Conservation (phyloP, 2,113 vertebrate species). For the Rafetus swinhoei region DNA sequence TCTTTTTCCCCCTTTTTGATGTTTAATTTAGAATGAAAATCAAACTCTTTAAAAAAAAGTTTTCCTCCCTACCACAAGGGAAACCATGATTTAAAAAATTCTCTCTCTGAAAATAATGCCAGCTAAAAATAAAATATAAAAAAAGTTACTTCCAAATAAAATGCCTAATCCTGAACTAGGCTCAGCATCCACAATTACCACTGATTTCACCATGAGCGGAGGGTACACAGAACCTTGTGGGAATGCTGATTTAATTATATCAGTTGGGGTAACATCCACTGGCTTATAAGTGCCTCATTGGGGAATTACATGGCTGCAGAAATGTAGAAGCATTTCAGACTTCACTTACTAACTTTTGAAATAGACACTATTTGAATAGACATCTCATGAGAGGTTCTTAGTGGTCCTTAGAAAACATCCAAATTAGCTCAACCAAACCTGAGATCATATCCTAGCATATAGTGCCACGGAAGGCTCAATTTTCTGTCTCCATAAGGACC, state of each 20-base stretch:
- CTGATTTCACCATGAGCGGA: constrained; percentile 24
- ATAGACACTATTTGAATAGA: background rate
- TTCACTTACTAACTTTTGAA: background rate
- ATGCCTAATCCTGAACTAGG: background rate
- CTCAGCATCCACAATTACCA: background rate
- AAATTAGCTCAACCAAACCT: background rate
- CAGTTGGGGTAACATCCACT: background rate
- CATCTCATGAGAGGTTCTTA: background rate
- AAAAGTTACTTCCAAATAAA: constrained; percentile 55
- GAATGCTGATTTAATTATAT: background rate
- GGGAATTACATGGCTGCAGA: background rate
- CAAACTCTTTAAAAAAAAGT: constrained; percentile 65
- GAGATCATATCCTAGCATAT: accelerated
- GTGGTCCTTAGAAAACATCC: background rate
- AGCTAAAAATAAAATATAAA: constrained; percentile 65
- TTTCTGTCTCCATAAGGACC: background rate
- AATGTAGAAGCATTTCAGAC: background rate
- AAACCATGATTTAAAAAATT: constrained; percentile 66
- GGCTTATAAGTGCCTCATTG: background rate
- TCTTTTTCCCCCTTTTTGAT: constrained; percentile 62
- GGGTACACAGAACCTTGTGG: background rate
- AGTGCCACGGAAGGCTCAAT: background rate
- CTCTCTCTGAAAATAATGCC: constrained; percentile 67
- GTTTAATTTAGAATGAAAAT: constrained; percentile 79
- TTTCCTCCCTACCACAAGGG: constrained; percentile 65